Percentiles rank a stretch among this genome's conserved stretches.
Conservation (phyloP, 2,888 invertebrate genomes). For the Orchesellides sinensis region DNA sequence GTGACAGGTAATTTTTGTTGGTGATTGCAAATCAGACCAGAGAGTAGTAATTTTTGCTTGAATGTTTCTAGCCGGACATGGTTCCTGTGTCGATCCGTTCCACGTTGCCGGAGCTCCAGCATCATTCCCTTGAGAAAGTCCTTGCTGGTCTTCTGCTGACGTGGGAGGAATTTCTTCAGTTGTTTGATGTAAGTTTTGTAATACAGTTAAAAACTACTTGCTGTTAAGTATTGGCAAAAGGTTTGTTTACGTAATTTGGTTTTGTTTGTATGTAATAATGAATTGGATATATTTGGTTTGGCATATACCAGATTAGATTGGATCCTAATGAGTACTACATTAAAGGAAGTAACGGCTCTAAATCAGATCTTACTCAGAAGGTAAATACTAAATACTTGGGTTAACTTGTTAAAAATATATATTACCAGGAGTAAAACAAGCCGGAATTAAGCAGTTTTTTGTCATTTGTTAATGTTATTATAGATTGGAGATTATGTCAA, state of each 20-base stretch:
- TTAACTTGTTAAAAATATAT: not conserved
- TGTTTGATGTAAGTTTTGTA: conserved; percentile 55
- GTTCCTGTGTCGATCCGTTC: conserved; percentile 57
- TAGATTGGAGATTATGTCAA: conserved; percentile 64
- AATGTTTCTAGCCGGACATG: conserved; percentile 56
- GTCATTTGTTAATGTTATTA: not conserved
- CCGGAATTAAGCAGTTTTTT: not conserved
- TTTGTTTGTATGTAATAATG: not conserved
- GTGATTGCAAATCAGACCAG: no score
- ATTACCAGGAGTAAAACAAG: no score
- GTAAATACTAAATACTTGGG: conserved; percentile 6
- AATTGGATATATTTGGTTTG: not conserved
- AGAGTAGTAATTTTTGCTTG: not conserved
- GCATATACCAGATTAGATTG: conserved; percentile 43
- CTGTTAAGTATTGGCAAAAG: not conserved
- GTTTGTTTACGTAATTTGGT: not conserved
- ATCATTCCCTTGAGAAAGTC: conserved; percentile 36
- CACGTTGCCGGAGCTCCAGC: conserved; percentile 57
- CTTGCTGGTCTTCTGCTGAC: conserved; percentile 60
- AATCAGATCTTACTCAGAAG: conserved; percentile 27
- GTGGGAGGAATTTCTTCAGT: conserved; percentile 63
- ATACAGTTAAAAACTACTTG: not conserved
- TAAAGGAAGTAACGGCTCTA: conserved; percentile 48
- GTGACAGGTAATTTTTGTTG: no score
- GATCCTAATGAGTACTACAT: conserved; percentile 49